A percentile compares a stretch with the other conserved stretches of the same genome.
Conservation (phyloP, 2,797 vertebrate species). For the Siniperca scherzeri region DNA sequence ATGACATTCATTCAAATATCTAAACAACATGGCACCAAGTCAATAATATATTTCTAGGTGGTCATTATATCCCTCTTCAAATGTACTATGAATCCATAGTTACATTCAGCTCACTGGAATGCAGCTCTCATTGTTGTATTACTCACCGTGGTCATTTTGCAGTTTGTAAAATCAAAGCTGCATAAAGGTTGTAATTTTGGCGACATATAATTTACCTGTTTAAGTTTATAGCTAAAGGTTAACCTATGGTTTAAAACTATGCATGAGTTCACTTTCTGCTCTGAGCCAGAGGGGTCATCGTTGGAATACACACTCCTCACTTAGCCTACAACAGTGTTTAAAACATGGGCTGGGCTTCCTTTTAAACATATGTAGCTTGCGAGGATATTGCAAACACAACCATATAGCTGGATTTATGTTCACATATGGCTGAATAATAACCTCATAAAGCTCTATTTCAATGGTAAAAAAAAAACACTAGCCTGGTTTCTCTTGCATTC, state of each 20-base stretch:
- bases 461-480: slow-evolving; percentile 31
- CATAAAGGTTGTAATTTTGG: slow-evolving; percentile 78
- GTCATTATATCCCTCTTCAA: slow-evolving; percentile 50
- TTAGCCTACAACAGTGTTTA: slow-evolving; percentile 40
- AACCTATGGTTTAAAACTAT: slow-evolving; percentile 68
- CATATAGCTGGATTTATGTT: slow-evolving; percentile 30
- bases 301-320: slow-evolving; percentile 31
- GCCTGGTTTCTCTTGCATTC: slow-evolving; percentile 25
- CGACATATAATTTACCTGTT: slow-evolving; percentile 79
- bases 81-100: slow-evolving; percentile 29
- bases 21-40: slow-evolving; percentile 42
- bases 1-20: slow-evolving; percentile 40
- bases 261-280: slow-evolving; percentile 59
- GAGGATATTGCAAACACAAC: slow-evolving; percentile 36
- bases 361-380: slow-evolving; percentile 25
- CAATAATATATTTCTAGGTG: slow-evolving; percentile 24
- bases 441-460: slow-evolving; percentile 28
- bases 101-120: slow-evolving; percentile 37
- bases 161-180: slow-evolving; percentile 80
- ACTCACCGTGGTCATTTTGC: slow-evolving; percentile 75
- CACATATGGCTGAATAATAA: slow-evolving; percentile 32
- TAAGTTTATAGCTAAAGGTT: slow-evolving; percentile 73
- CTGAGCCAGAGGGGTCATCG: slow-evolving; percentile 40
- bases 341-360: slow-evolving; percentile 38
- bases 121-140: slow-evolving; percentile 66